phyloP scores from a whole-genome alignment of 2,888 invertebrate species.

The Crioceris asparagi region DNA sequence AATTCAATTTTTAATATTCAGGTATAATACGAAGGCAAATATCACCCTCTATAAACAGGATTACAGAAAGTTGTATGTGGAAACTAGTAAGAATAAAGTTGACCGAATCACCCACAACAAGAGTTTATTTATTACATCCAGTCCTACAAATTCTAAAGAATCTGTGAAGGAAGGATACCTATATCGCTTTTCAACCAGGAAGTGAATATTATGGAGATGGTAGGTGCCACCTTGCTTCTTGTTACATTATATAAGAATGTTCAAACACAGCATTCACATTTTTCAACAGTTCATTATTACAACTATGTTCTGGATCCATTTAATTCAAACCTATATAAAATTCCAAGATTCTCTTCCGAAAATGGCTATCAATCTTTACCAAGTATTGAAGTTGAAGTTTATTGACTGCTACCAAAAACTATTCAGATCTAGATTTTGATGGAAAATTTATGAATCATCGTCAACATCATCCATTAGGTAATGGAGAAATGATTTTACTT shows the following conservation, averaged over 20 bases:
- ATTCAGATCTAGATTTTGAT: conserved; percentile 41
- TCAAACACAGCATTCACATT: conserved; percentile 2
- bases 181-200: conserved; percentile 67
- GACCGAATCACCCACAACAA: conserved; percentile 50
- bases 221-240: conserved; percentile 44
- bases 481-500: conserved; percentile 49
- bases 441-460: conserved; percentile 62
- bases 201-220: conserved; percentile 77
- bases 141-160: conserved; percentile 78
- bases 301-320: conserved; percentile 74
- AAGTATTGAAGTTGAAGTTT: conserved; percentile 57
- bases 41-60: conserved; percentile 42
- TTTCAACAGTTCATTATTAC: conserved; percentile 69
- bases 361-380: conserved; percentile 93
- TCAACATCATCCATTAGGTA: conserved; percentile 78
- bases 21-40: conserved; percentile 12
- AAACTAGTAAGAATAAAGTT: conserved; percentile 58
- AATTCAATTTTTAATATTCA: too few species aligned
- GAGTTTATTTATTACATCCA: conserved; percentile 65
- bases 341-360: conserved; percentile 86
- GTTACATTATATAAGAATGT: neutral
- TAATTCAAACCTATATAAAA: conserved; percentile 65
- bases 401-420: conserved; percentile 44
- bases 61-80: conserved; percentile 73
- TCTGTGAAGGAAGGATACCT: conserved; percentile 65